These are phyloP conservation scores for Eilema depressum DNA, from an alignment of 2,888 invertebrate genomes.

Conservation along the genomic window DNA sequence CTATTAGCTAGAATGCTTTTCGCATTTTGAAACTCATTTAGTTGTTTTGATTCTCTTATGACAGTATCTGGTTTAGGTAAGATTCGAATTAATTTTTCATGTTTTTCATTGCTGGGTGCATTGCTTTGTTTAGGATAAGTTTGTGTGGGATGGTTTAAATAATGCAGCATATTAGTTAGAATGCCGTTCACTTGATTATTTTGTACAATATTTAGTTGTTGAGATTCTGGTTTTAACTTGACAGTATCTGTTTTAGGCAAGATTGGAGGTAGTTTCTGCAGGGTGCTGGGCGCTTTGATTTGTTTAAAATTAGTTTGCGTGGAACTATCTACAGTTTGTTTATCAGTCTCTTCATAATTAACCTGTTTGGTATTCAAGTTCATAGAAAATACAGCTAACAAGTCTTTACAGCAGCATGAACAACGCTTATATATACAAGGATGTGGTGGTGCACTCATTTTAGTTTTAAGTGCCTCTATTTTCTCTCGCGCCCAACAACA, in stretches of 20 bases:
- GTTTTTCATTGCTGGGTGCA: background rate
- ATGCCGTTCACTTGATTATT: background rate
- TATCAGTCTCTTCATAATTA: background rate
- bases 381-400: background rate
- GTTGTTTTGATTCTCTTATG: background rate
- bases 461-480: background rate
- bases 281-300: background rate
- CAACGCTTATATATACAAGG: background rate
- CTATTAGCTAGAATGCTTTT: background rate
- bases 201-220: background rate
- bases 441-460: background rate
- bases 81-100: background rate
- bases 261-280: background rate
- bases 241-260: background rate
- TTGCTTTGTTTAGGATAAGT: background rate
- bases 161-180: background rate
- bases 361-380: background rate
- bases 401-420: constrained; percentile 5
- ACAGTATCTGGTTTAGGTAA: background rate
- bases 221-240: background rate
- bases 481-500: constrained; percentile 16
- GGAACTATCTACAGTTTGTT: background rate
- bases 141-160: background rate
- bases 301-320: background rate
- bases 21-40: background rate